Conservation (phyloP, 2,888 invertebrate genomes). For the Drosophila prostipennis region DNA sequence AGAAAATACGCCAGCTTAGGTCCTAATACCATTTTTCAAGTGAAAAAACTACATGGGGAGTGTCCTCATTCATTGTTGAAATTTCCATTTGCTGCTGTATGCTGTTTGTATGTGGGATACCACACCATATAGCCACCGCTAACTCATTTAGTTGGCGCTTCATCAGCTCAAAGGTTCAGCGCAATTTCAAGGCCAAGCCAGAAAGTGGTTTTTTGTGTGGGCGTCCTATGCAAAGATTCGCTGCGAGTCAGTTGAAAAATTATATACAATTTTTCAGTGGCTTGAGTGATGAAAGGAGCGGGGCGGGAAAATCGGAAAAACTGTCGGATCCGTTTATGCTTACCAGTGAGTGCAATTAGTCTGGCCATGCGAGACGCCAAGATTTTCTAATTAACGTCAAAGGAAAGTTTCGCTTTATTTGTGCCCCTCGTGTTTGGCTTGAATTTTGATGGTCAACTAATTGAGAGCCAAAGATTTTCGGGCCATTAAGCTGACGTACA, state of each 20-base stretch:
- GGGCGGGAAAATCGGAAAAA: constrained; percentile 7
- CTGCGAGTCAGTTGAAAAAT: constrained; percentile 19
- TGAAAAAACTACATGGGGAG: constrained; percentile 5
- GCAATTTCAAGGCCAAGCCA: constrained; percentile 8
- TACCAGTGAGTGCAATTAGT: constrained; percentile 28
- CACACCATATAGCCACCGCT: constrained; percentile 10
- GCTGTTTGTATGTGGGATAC: background rate
- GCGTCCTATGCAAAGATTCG: constrained; percentile 7
- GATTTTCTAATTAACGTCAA: constrained; percentile 44
- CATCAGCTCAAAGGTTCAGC: constrained; percentile 7
- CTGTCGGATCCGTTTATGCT: constrained; percentile 13
- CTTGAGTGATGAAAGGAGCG: too few relatives aligned
- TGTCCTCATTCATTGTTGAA: constrained; percentile 5
- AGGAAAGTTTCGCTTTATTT: constrained; percentile 6
- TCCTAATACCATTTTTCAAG: constrained; percentile 10
- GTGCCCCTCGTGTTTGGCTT: background rate
- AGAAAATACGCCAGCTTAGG: constrained; percentile 21
- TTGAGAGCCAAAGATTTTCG: constrained; percentile 25
- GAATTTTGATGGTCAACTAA: constrained; percentile 36
- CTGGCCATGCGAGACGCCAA: constrained; percentile 19
- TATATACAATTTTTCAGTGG: constrained; percentile 15
- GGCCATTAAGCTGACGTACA: constrained; percentile 22
- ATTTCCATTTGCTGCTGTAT: background rate
- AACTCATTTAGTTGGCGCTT: constrained; percentile 15
- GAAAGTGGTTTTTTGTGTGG: constrained; percentile 3